Evolutionary conservation across 2,113 vertebrate genomes (phyloP).

Genomic region (Monarcha castaneiventris): DNA sequence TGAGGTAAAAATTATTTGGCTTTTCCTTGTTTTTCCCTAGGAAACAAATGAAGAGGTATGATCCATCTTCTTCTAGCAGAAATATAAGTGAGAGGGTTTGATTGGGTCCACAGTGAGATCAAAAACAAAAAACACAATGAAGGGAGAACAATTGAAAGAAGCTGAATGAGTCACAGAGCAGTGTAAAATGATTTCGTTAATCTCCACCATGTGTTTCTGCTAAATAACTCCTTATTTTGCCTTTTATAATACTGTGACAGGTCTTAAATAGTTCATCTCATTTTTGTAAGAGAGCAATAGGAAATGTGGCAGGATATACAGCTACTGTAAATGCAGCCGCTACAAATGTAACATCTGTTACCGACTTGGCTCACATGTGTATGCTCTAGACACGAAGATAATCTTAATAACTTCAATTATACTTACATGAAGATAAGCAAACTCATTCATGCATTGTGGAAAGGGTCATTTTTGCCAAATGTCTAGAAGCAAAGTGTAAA

Average conservation of each 20-base stretch:
- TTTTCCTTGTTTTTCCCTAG: neutral
- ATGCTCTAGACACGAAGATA: neutral
- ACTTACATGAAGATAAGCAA: neutral
- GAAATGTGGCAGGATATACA: neutral
- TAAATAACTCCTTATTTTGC: conserved; percentile 44
- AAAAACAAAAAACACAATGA: neutral
- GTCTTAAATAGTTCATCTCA: neutral
- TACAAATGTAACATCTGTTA: neutral
- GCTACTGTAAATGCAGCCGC: neutral
- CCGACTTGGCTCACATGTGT: neutral
- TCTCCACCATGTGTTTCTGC: conserved; percentile 3
- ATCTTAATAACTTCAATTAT: neutral
- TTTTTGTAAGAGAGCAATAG: neutral
- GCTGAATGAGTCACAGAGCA: neutral
- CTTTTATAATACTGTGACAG: neutral
- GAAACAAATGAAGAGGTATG: conserved; percentile 12
- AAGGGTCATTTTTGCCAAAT: neutral
- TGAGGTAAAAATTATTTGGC: neutral
- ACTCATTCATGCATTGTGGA: neutral
- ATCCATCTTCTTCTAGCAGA: neutral
- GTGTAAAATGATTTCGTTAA: neutral
- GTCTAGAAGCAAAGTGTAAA: neutral
- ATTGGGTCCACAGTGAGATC: neutral
- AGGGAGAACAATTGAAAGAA: conserved; percentile 7
- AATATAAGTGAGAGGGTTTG: conserved; percentile 6